Evolutionary conservation across 1,140 invertebrate species (phyloP), one percentile per base, ranked within the genome.

Genomic region (Zophobas morio): DNA sequence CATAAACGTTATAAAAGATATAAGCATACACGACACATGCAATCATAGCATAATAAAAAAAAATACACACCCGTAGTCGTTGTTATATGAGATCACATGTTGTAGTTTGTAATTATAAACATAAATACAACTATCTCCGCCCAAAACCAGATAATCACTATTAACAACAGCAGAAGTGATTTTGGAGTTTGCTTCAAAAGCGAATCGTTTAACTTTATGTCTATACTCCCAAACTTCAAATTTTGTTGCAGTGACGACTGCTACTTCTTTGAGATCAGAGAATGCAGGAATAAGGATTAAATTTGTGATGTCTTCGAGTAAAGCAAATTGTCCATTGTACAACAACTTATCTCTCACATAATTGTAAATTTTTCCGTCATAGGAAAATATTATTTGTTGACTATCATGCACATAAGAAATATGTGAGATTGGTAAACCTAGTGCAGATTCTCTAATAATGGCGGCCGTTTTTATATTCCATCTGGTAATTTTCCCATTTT

Each of bases 71-170:
- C 71, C 54, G n/a, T 40, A 54, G 33, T 73, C 71, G 36, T 56
- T 73, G 1, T 33, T 37, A n/a, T 57, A 57, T 5, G 42, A 33
- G 47, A 20, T 1, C 0, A 71, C n/a, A 73, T 54, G 34, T 8
- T 57, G 33, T 6, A 32, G 37, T 53, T 20, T 54, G n/a, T 47
- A 76, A 47, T 76, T 36, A 6, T 70, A 70, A 3, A 51, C 8
- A 42, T 75, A 75, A 63, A 75, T 75, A 39, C 46, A 75, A 6
- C 47, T 35, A 63, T n/a, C 35, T 37, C 66, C 36, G 63, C 76
- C 2, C 66, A 66, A 6, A 51, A 42, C 57, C 70, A 51, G 32
- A 34, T 39, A 73, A 34, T 73, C 39, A 35, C 56, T 36, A 32
- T 56, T 56, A n/a, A 33, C 34, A 4, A 34, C 54, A 37, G 60